Base-by-base conservation (phyloP, 2,888 invertebrate species). In the Atrina japonica region DNA sequence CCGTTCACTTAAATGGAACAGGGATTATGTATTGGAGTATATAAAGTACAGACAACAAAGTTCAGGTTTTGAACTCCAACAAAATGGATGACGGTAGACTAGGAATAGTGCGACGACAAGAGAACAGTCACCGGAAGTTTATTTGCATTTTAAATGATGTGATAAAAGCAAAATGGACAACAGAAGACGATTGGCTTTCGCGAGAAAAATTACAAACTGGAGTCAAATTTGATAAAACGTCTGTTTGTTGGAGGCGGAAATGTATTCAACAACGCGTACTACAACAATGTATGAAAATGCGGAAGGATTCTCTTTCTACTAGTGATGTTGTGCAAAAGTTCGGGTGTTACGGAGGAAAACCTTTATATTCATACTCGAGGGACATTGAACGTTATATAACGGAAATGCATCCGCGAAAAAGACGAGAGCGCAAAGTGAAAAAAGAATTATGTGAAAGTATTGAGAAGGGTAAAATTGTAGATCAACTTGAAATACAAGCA, bases 231-330 rank as follows among this genome's bases (percentile, higher is more conserved):
- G 75, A 82, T 29, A 83, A 82, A 63, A 79, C 80, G 41, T 77
- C 76, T 59, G 74, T 80, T 66, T 71, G 76, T 30, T 78, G 83
- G 11, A 64, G 79, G 5, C 63, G 82, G 18, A 75, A 80, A 2
- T 52, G 82, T 18, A 81, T 81, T 6, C 68, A 82, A 53, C 82
- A 83, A 60, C 75, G 77, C 21, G 80, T 84, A 1, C 65, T 84
- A 7, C 81, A 78, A 60, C 76, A 83, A 45, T 84, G 84, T 61
- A 75, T 84, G 77, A 80, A 79, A 75, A 82, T 84, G 83, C 67
- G 82, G 18, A 66, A 76, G 49, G 63, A 71, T 9, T 58, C 73
- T 14, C 35, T 69, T 9, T 45, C 52, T 18, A 49, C 58, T 0
- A 60, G 66, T 21, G 67, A 66, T 14, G 43, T 61, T 7, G 30